These are phyloP conservation scores for Rhorus exstirpatorius DNA, from an alignment of 2,888 invertebrate species.

Conservation along the genomic window DNA sequence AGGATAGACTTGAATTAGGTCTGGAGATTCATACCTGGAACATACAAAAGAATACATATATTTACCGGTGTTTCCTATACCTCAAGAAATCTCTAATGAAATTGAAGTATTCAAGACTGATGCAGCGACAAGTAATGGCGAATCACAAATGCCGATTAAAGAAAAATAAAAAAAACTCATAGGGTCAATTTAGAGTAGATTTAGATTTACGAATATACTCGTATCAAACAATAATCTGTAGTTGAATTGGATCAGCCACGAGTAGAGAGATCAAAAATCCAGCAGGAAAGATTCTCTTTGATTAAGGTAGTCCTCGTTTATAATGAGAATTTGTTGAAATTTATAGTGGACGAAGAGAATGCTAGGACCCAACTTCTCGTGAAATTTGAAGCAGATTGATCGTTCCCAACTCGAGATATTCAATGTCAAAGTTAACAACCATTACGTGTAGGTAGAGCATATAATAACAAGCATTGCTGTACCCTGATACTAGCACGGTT, in stretches of 20 bases:
- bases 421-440: no score
- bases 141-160: background rate
- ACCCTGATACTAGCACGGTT: no score
- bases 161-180: background rate
- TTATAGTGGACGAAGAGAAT: no score
- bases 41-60: constrained; percentile 10
- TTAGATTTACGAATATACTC: background rate
- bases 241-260: constrained; percentile 1
- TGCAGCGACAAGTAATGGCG: background rate
- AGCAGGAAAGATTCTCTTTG: constrained; percentile 9
- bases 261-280: constrained; percentile 19
- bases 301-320: no score
- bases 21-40: constrained; percentile 53
- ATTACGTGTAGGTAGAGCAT: no score
- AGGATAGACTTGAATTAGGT: background rate
- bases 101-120: background rate
- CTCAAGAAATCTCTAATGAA: background rate
- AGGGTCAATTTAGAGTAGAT: background rate
- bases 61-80: background rate
- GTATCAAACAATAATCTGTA: background rate
- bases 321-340: no score
- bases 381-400: no score
- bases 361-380: no score
- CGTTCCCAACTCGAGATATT: no score
- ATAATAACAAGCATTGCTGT: no score